phyloP scores from a whole-genome alignment of 2,113 vertebrate species.

The Azemiops feae region DNA sequence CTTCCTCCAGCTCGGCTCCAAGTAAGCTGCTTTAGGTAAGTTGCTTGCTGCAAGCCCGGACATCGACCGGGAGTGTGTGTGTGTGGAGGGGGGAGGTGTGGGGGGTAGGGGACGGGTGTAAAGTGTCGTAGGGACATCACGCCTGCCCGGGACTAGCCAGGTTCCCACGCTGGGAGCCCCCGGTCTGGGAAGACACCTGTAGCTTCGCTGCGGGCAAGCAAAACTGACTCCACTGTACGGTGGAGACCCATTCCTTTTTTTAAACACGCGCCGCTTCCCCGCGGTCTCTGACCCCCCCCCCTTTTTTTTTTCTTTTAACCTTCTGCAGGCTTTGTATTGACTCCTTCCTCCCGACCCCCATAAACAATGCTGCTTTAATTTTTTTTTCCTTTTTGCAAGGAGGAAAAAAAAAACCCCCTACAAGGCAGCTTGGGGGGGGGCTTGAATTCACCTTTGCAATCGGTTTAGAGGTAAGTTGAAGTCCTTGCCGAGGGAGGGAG shows the following conservation, averaged over 20 bases:
- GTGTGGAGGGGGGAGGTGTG: no score
- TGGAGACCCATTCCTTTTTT: conserved; percentile 74
- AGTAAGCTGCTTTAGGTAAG: conserved; percentile 77
- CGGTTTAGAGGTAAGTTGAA: conserved; percentile 82
- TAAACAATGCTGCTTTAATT: conserved; percentile 77
- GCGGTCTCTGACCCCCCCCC: conserved; percentile 33
- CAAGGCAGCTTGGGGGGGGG: conserved; percentile 72
- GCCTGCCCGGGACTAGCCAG: conserved; percentile 63
- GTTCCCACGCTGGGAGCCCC: not conserved
- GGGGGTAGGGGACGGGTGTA: not conserved
- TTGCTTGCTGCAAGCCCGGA: conserved; percentile 69
- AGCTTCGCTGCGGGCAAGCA: conserved; percentile 72
- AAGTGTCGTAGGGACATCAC: not conserved
- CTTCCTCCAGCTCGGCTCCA: conserved; percentile 76
- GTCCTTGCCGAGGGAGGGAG: conserved; percentile 32
- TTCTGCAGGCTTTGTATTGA: conserved; percentile 7
- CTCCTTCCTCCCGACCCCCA: conserved; percentile 35
- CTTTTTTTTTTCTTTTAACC: conserved; percentile 41
- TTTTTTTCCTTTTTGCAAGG: conserved; percentile 81
- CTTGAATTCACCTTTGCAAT: conserved; percentile 73
- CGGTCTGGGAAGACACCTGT: conserved; percentile 82
- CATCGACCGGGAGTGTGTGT: not conserved
- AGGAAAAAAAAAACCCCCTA: conserved; percentile 56
- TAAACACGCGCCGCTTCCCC: conserved; percentile 49
- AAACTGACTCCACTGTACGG: conserved; percentile 70